Conservation (phyloP, 2,797 vertebrate genomes). For the Gallinago stenura region DNA sequence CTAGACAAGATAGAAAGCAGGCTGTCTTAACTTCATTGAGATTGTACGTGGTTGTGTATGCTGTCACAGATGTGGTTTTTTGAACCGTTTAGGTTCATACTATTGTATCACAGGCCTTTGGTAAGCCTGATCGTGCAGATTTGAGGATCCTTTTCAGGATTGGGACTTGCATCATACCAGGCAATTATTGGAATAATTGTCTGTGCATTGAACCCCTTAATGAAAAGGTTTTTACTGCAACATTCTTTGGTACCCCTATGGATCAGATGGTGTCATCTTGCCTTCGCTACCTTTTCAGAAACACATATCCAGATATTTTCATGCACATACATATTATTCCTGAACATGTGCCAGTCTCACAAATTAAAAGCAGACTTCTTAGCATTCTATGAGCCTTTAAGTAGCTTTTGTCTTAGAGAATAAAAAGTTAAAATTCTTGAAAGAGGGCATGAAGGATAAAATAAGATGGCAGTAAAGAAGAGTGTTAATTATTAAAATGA, state of each 20-base stretch:
- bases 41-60: neutral
- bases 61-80: neutral
- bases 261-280: neutral
- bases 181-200: neutral
- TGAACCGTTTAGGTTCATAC: neutral
- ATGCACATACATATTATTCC: accelerated
- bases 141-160: neutral
- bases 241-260: neutral
- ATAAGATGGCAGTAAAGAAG: neutral
- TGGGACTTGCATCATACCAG: neutral
- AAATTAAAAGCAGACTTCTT: neutral
- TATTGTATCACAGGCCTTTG: neutral
- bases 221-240: neutral
- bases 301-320: neutral
- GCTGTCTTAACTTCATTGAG: neutral
- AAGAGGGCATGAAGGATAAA: neutral
- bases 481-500: neutral
- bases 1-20: neutral
- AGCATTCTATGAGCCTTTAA: neutral
- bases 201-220: neutral
- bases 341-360: neutral
- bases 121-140: neutral
- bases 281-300: neutral
- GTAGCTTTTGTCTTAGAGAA: neutral
- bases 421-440: neutral